Evolutionary conservation across 2,113 vertebrate species (phyloP).

Genomic region (Brachypteracias leptosomus): DNA sequence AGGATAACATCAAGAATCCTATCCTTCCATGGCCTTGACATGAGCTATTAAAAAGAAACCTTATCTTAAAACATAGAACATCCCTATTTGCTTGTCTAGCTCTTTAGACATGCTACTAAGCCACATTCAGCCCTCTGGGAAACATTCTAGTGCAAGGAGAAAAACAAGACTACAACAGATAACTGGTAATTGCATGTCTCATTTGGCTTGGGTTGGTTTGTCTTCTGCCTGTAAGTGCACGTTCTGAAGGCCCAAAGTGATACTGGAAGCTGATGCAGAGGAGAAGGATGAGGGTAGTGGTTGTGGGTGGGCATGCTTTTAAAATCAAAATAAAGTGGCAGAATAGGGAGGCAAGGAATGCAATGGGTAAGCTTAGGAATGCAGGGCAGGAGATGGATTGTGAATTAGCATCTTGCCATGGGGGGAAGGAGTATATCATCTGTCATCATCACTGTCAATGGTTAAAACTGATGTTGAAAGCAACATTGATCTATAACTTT

Average conservation of each 20-base stretch:
- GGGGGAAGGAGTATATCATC: not conserved
- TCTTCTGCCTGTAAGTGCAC: not conserved
- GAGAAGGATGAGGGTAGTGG: not conserved
- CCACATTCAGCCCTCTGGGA: not conserved
- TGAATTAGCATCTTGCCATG: not conserved
- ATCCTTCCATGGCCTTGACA: not conserved
- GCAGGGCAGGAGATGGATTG: not conserved
- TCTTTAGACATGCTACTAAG: not conserved
- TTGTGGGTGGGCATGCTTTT: not conserved
- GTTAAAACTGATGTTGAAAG: not conserved
- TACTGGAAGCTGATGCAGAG: not conserved
- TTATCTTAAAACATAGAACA: not conserved
- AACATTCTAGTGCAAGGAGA: not conserved
- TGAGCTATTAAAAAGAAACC: not conserved
- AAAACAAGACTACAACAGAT: not conserved
- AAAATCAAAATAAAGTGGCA: not conserved
- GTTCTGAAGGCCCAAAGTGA: not conserved
- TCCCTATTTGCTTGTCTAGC: not conserved
- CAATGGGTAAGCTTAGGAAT: not conserved
- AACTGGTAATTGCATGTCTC: not conserved
- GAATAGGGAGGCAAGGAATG: not conserved
- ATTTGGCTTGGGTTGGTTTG: not conserved
- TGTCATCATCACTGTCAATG: not conserved
- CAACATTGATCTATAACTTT: not conserved
- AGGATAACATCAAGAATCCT: not conserved